Evolutionary conservation across 1,140 invertebrate species (phyloP), one percentile per base, ranked within the genome.

Genomic region (Andrena cerasifolii): DNA sequence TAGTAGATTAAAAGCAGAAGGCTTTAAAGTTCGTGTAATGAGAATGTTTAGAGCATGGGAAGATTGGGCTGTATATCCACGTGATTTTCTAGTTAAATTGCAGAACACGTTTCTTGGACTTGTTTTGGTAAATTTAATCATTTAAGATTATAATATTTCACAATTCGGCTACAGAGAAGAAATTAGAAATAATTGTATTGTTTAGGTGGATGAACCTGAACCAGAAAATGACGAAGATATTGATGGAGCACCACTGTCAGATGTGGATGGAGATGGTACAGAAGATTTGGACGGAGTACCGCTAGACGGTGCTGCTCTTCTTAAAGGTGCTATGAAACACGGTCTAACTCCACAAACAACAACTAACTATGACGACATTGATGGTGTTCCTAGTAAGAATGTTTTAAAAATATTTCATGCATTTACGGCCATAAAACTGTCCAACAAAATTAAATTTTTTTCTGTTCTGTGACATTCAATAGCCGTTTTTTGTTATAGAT

Each of bases 51-150:
- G 97, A 88, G 98, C 98, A 2, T 99, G 99, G 99, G 98, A 99
- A 92, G 99, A 99, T 87, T 99, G 98, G 96, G 95, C 97, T 40
- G 95, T 99, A 62, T 99, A 99, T 93, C 97, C 98, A 0, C 96
- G 96, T 84, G 98, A 99, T 78, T 98, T 98, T 92, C 93, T 99
- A 36, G 95, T 97, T 59, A 96, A 96, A 89, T 92, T 99, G 51
- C 97, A 98, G 89, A 98, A 98, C 90, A 95, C 97, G 14, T 99
- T 99, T 88, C 92, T 98, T 14, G 98, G 98, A 3, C 86, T 94
- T 31, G 88, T 90, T 51, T 83, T 87, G 85, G 90, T 92, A 87
- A 80, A 70, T 78, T 43, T 24, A 36, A 43, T 66, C n/a, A 31
- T 80, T 36, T 51, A 53, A 16, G 10, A 40, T 10, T 5, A 10